A percentile compares a stretch with the other conserved stretches of the same genome.
Conservation (phyloP, 2,113 vertebrate genomes). For the Neomonachus schauinslandi region DNA sequence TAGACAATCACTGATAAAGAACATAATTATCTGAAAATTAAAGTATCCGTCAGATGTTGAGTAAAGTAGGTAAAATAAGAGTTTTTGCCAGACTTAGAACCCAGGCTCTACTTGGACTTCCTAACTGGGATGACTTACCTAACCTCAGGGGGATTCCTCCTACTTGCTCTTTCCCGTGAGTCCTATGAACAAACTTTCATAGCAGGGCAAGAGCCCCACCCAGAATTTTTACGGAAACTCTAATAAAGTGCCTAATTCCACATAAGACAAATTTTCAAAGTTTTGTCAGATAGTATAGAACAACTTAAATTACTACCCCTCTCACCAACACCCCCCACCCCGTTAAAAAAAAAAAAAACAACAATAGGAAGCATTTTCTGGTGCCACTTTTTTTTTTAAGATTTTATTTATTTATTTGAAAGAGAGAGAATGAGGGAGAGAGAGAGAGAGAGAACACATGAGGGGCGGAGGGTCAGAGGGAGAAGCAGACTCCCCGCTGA, state of each 20-base stretch:
- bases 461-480: no score
- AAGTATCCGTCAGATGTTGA: neutral
- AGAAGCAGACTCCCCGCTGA: no score
- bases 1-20: slow-evolving; percentile 14
- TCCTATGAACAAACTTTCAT: neutral
- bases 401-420: no score
- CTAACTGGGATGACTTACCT: neutral
- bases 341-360: neutral
- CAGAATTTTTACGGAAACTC: slow-evolving; percentile 29
- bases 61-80: neutral
- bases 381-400: neutral
- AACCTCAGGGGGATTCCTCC: neutral
- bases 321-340: neutral
- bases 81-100: neutral
- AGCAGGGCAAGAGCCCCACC: neutral
- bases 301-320: neutral
- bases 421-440: no score
- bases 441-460: no score
- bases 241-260: neutral
- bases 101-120: neutral
- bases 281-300: slow-evolving; percentile 1
- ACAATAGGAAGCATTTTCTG: neutral
- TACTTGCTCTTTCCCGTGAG: neutral
- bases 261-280: slow-evolving; percentile 22
- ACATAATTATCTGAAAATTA: slow-evolving; percentile 33